Base-by-base conservation (phyloP, 2,888 invertebrate species). In the Limnephilus marmoratus region DNA sequence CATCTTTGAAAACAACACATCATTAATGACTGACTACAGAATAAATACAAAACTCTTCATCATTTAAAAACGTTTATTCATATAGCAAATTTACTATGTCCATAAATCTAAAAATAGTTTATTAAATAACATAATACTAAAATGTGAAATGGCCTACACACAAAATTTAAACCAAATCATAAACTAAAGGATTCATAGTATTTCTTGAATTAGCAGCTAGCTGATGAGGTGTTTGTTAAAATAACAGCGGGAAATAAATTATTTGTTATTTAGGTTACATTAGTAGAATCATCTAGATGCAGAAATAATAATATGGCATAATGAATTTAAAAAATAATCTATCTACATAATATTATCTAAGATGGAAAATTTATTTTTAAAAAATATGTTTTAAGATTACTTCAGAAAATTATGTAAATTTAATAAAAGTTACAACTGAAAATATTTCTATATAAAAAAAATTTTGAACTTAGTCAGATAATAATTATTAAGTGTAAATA, bases 1-100 rank as follows among this genome's bases (percentile, higher is more conserved):
- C 45, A 12, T 12, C 45, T 12, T 45, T 45, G 12, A 45, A 45
- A 45, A 45, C 12, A 45, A 45, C 45, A 45, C 11, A 45, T 45
- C 45, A 45, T 45, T 45, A 45, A 45, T 45, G 12, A 45, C 45
- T 45, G 45, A 45, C 45, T 45, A 83, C 18, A 24, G 0, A 68
- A 68, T 83, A 83, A 83, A 83, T 83, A 83, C 68, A 68, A n/a
- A 24, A 68, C 68, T 68, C 7, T 24, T 68, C 7, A 68, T 24
- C 37, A 34, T 86, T 86, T 86, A n/a, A 86, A n/a, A 86, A 49
- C 24, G 15, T 49, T 86, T 86, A 90, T 90, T 85, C 41, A 68
- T 34, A 34, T 37, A 34, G 45, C 41, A 85, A 85, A 85, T 45
- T 85, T 81, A 83, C 83, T 85, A 81, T n/a, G 18, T 34, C n/a